Conservation (phyloP, 2,888 invertebrate genomes). For the Minunthozetes semirufus region DNA sequence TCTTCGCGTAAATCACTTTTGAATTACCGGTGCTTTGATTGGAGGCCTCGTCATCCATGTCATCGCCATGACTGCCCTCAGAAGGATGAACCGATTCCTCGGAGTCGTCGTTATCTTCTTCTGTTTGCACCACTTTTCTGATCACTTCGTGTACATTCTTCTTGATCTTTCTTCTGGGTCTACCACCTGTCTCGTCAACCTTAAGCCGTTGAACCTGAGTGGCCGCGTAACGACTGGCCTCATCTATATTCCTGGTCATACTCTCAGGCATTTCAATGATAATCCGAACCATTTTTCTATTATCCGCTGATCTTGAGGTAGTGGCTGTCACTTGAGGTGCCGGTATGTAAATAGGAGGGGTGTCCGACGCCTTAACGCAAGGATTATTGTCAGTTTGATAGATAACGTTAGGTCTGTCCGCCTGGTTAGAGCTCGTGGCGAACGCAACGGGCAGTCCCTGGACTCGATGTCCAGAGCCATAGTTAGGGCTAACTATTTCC, state of each 20-base stretch:
- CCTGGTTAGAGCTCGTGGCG: neutral
- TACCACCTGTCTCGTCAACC: neutral
- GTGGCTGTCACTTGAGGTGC: neutral
- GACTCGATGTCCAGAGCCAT: neutral
- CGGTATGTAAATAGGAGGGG: constrained; percentile 1
- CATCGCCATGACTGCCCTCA: neutral
- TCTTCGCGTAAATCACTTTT: neutral
- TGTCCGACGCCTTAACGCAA: neutral
- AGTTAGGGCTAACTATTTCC: neutral
- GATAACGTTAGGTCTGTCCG: neutral
- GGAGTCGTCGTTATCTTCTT: neutral
- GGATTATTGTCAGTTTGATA: neutral
- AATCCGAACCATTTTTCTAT: constrained; percentile 9
- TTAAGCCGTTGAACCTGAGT: neutral
- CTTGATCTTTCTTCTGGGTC: neutral
- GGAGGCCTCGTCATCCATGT: neutral
- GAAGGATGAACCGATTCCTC: neutral
- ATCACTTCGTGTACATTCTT: constrained; percentile 4
- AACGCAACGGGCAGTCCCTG: neutral
- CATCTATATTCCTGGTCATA: constrained; percentile 15
- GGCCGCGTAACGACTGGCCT: constrained; percentile 25
- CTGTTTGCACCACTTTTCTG: neutral
- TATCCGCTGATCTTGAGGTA: neutral
- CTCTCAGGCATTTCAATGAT: constrained; percentile 21
- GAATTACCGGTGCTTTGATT: neutral